Conservation (phyloP, 2,113 vertebrate species). For the Sylvietta virens region DNA sequence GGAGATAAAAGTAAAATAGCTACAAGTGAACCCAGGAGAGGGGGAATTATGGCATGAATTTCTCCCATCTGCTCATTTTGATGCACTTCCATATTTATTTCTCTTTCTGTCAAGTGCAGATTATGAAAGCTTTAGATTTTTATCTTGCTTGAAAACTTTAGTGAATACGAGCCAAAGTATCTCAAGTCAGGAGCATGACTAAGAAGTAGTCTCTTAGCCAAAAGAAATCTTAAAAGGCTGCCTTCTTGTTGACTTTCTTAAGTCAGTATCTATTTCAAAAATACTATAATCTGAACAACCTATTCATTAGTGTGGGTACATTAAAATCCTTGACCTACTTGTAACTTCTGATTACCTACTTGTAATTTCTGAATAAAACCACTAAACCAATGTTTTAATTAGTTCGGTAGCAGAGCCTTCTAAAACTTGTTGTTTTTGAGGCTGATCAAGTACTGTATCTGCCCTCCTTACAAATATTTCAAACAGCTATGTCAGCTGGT, state of each 20-base stretch:
- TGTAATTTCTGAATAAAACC: neutral
- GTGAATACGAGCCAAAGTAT: neutral
- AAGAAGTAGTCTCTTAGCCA: neutral
- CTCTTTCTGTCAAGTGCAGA: neutral
- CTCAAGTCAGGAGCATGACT: neutral
- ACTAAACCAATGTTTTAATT: neutral
- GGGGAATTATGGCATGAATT: neutral
- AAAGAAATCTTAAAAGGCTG: neutral
- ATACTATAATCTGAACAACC: neutral
- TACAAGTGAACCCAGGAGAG: neutral
- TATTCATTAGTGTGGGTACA: neutral
- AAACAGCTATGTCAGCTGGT: neutral
- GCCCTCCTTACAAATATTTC: neutral
- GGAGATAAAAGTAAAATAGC: neutral
- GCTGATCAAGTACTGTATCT: neutral
- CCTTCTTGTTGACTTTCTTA: neutral
- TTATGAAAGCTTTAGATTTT: neutral
- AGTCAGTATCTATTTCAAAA: neutral
- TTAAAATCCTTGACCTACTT: neutral
- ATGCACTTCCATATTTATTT: neutral
- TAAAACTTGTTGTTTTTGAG: neutral
- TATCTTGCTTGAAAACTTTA: neutral
- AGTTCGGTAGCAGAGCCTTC: neutral
- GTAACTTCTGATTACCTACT: neutral
- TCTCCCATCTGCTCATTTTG: neutral